These are phyloP conservation scores for Oppia nitens DNA, from an alignment of 1,140 invertebrate species.

Conservation along the genomic window DNA sequence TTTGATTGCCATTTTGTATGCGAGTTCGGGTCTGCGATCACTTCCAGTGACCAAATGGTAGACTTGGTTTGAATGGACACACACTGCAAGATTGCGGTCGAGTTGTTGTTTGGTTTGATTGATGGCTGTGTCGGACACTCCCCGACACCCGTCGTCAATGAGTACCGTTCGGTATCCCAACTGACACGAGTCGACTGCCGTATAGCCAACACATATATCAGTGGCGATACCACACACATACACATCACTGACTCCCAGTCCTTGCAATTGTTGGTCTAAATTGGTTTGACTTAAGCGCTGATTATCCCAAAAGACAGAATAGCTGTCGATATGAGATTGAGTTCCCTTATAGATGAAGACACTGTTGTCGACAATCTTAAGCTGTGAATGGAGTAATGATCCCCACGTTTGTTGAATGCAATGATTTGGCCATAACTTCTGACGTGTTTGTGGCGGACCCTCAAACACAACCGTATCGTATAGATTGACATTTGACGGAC, in stretches of 20 bases:
- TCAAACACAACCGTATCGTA: constrained; percentile 84
- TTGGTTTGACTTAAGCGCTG: constrained; percentile 72
- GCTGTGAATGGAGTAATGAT: constrained; percentile 72
- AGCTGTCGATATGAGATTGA: constrained; percentile 84
- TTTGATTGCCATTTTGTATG: no score
- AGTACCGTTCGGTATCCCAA: constrained; percentile 75
- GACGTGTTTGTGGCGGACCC: constrained; percentile 56
- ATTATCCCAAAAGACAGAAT: constrained; percentile 97
- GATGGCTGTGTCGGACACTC: not conserved
- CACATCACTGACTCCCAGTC: constrained; percentile 69
- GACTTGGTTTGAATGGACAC: not conserved
- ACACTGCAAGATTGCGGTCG: not conserved
- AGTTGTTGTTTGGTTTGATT: not conserved
- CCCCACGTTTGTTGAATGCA: constrained; percentile 91
- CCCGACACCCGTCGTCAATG: constrained; percentile 69
- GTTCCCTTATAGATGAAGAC: constrained; percentile 37
- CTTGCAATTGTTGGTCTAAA: constrained; percentile 56
- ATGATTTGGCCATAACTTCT: constrained; percentile 82
- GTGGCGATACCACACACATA: constrained; percentile 89
- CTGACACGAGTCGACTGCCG: constrained; percentile 36
- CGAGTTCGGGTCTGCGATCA: not conserved
- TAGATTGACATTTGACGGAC: constrained; percentile 38
- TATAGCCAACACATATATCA: constrained; percentile 66
- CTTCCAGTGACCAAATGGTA: not conserved
- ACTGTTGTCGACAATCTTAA: constrained; percentile 43